phyloP scores from a whole-genome alignment of 2,888 invertebrate genomes.

The Thymelicus acteon region DNA sequence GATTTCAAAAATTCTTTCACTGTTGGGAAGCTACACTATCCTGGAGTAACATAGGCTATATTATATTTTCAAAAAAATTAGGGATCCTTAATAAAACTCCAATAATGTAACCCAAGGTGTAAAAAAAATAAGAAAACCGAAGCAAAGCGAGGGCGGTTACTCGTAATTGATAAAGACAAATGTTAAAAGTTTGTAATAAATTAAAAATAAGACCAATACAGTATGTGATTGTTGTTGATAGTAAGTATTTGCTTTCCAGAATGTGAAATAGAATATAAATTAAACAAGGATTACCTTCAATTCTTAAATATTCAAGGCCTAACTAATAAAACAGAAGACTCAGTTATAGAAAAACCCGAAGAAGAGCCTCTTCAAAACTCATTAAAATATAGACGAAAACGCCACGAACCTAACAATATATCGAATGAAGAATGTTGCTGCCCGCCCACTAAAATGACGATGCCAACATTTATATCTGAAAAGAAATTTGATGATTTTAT shows the following conservation, averaged over 20 bases:
- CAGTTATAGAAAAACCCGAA: not conserved
- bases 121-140: no score
- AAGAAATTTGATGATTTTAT: conserved; percentile 56
- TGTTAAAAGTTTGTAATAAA: no score
- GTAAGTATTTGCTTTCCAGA: conserved; percentile 50
- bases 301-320: conserved; percentile 58
- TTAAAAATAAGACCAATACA: no score
- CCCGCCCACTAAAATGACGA: conserved; percentile 52
- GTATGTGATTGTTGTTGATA: no score
- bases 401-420: not conserved
- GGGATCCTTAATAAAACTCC: no score
- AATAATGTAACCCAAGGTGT: no score
- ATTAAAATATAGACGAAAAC: conserved; percentile 43
- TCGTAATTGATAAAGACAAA: no score
- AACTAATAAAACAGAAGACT: conserved; percentile 44
- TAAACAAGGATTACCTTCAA: conserved; percentile 56
- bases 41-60: no score
- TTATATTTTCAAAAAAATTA: no score
- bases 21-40: no score
- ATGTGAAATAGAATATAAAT: conserved; percentile 57
- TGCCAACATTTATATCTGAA: conserved; percentile 66
- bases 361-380: not conserved
- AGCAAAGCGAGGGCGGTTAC: no score
- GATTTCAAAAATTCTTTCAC: no score
- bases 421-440: conserved; percentile 56